Base-by-base conservation (phyloP, 2,888 invertebrate species). In the Cataglyphis rosenhaueri region DNA sequence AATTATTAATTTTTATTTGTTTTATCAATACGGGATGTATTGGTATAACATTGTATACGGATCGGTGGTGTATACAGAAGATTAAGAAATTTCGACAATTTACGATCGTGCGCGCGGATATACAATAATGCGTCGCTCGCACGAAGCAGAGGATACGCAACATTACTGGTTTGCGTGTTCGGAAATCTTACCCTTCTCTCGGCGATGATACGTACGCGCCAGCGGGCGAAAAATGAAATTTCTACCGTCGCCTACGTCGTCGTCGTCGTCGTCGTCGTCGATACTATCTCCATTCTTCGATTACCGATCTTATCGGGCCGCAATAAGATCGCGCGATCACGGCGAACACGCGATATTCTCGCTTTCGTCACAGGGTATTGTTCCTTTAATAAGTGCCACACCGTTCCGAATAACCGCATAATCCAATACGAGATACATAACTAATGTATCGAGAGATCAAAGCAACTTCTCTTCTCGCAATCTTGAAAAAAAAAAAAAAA, bases 321-420 rank as follows among this genome's bases (percentile, higher is more conserved):
- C 78, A 59, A 78, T 78, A 73, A 78, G 73, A 78, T 71, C 73
- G 73, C 32, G 71, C 71, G 78, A 78, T 78, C 70, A 57, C 78
- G 44, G 18, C 73, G 57, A 35, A 10, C 41, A 71, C 73, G 78
- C 57, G 73, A 79, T 79, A 79, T 71, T 79, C 78, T 48, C 73
- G 78, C 73, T 79, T 79, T 79, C 78, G 78, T 79, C 78, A 79
- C 73, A 73, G 78, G 59, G 44, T 29, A 79, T 79, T 79, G 78
- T 79, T 73, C 73, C 44, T 32, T 32, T 44, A 3, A 32, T 73
- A 59, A 79, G 73, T 73, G 41, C 71, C 73, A 71, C 44, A 44
- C 21, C 57, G 73, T 78, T 78, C 41, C 57, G 57, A 59, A 57
- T 73, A 59, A 44, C 44, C 59, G 73, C 35, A 25, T 44, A 73